Evolutionary conservation across 2,797 vertebrate species (phyloP).

Genomic region (Serranus cabrilla): DNA sequence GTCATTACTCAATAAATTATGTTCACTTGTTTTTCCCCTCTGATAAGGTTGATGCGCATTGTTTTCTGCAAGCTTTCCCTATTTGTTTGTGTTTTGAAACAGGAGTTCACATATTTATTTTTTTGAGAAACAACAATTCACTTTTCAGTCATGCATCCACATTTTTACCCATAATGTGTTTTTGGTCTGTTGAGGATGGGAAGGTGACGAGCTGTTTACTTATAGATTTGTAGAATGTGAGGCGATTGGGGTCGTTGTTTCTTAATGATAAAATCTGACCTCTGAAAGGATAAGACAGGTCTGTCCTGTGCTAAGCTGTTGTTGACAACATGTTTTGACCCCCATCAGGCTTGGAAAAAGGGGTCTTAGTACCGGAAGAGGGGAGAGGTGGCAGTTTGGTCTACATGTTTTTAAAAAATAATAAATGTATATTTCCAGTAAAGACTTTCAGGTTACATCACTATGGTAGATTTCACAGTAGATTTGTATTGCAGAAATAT

Average conservation of each 20-base stretch:
- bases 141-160: neutral
- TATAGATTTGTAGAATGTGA: conserved; percentile 23
- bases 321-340: conserved; percentile 54
- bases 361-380: conserved; percentile 8
- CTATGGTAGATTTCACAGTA: conserved; percentile 29
- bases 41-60: neutral
- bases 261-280: conserved; percentile 42
- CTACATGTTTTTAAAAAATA: conserved; percentile 6
- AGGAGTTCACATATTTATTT: neutral
- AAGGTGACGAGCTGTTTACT: conserved; percentile 32
- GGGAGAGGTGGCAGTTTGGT: neutral
- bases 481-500: conserved; percentile 19
- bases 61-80: neutral
- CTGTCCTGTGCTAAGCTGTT: conserved; percentile 31
- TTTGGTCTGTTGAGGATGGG: neutral
- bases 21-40: neutral
- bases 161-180: neutral
- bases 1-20: neutral
- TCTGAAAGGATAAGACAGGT: conserved; percentile 29
- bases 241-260: conserved; percentile 24
- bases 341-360: neutral
- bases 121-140: neutral
- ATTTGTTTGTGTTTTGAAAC: neutral
- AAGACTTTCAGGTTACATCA: conserved; percentile 24
- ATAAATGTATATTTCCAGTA: conserved; percentile 8